Base-by-base conservation (phyloP, 2,113 vertebrate genomes). In the Pluvialis apricaria region DNA sequence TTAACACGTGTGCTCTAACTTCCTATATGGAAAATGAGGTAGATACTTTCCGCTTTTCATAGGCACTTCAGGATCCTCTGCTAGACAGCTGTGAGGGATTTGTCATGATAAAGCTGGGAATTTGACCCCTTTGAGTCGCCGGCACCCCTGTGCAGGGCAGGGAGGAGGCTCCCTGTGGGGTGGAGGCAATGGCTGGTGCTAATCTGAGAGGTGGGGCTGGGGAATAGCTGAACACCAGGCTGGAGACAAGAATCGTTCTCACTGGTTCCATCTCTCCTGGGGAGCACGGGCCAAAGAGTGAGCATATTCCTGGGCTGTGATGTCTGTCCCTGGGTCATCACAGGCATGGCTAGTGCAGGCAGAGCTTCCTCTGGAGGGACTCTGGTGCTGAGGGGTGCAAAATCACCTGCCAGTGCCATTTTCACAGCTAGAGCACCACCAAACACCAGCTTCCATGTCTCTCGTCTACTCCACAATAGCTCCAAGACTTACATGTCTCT, bases 21-120 rank as follows among this genome's bases (percentile, higher is more conserved):
- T 96, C 95, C 92, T 61, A 58, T 86, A 7, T 96, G 94, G 96
- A 97, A 97, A 94, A 94, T 55, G 86, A 92, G 91, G 80, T 57
- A 11, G 91, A 66, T 49, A 1, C 64, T 95, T 96, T 71, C 95
- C 5, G 26, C 55, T 93, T 93, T 28, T 86, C 80, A 32, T 13
- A 55, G 71, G 70, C 62, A 9, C 81, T 77, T 60, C 45, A 36
- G 58, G 83, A 79, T 57, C 49, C 4, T 45, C 91, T 52, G 58
- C 64, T 36, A 13, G 87, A 18, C 92, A 90, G 93, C 92, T 92
- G 92, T 0, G 6, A 66, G 80, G 94, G 86, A 9, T 77, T 71
- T 71, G 65, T 55, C 57, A 11, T 16, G 78, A 38, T 38, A 38
- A 52, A 82, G 78, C 54, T n/a, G 88, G 86, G 89, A 86, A 62